These are phyloP conservation scores for Tiphia femorata DNA, from an alignment of 2,888 invertebrate genomes.

Conservation along the genomic window DNA sequence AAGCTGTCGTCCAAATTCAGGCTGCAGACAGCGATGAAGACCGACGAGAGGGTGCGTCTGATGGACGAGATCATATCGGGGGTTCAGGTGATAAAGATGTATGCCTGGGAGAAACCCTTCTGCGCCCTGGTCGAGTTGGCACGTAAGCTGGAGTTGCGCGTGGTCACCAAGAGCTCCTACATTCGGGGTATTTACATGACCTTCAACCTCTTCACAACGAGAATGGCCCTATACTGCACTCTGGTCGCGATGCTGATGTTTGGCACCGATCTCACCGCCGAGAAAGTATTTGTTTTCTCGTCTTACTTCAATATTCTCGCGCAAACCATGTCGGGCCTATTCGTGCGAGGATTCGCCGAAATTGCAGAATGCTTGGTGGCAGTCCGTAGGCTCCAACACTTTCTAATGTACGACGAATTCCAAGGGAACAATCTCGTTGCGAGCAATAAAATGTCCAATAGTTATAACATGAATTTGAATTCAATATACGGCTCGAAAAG, in stretches of 20 bases:
- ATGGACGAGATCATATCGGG: conserved; percentile 85
- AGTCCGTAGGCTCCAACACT: conserved; percentile 67
- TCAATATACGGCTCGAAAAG: conserved; percentile 37
- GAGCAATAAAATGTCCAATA: conserved; percentile 23
- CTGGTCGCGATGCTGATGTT: conserved; percentile 78
- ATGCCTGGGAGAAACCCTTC: conserved; percentile 83
- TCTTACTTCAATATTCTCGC: conserved; percentile 72
- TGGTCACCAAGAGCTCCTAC: conserved; percentile 75
- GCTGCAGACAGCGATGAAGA: conserved; percentile 72
- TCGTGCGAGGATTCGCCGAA: conserved; percentile 72
- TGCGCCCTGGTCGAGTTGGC: conserved; percentile 74
- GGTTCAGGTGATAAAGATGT: conserved; percentile 84
- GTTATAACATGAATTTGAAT: conserved; percentile 44
- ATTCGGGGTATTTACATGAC: conserved; percentile 79
- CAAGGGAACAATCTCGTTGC: conserved; percentile 25
- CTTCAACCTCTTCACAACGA: conserved; percentile 84
- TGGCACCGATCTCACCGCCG: conserved; percentile 78
- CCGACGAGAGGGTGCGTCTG: conserved; percentile 81
- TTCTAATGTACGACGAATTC: conserved; percentile 68
- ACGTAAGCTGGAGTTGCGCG: conserved; percentile 71
- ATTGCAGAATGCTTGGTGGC: conserved; percentile 72
- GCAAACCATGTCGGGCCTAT: conserved; percentile 74
- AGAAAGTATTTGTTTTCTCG: conserved; percentile 75
- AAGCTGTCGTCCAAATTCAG: conserved; percentile 68
- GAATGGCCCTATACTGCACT: conserved; percentile 82